A percentile compares a stretch with the other conserved stretches of the same genome.
phyloP scores from a whole-genome alignment of 2,797 vertebrate species.

The Limnodromus scolopaceus region DNA sequence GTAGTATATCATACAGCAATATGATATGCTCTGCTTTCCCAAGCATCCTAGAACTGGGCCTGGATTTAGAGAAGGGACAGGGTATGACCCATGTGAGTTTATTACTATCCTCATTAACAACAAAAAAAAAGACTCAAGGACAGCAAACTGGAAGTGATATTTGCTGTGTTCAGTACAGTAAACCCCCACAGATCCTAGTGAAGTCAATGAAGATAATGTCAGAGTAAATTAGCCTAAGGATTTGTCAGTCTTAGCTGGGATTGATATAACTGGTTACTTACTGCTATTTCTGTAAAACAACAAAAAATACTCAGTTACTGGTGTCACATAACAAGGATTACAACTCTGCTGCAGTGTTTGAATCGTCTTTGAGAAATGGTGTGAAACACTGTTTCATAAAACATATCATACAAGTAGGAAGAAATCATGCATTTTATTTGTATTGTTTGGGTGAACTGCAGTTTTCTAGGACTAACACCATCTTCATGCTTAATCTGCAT shows the following conservation, averaged over 20 bases:
- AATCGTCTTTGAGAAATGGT: background rate
- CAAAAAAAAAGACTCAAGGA: background rate
- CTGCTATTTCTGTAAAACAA: background rate
- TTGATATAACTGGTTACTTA: background rate
- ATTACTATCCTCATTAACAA: background rate
- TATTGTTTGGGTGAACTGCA: background rate
- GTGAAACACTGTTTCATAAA: background rate
- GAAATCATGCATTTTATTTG: background rate
- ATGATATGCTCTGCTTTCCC: background rate
- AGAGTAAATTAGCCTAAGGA: constrained; percentile 2
- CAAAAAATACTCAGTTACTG: background rate
- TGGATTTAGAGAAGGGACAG: background rate
- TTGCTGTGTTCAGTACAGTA: background rate
- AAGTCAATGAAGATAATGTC: background rate
- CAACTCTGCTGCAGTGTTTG: background rate
- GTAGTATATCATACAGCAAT: background rate
- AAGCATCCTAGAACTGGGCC: background rate
- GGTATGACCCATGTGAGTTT: accelerated
- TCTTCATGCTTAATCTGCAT: background rate
- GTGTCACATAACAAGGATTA: background rate
- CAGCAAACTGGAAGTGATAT: background rate
- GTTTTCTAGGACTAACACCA: background rate
- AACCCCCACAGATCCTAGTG: background rate
- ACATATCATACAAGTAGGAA: background rate
- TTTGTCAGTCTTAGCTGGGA: background rate